phyloP scores from a whole-genome alignment of 2,888 invertebrate species.

The Orthonevra nobilis region DNA sequence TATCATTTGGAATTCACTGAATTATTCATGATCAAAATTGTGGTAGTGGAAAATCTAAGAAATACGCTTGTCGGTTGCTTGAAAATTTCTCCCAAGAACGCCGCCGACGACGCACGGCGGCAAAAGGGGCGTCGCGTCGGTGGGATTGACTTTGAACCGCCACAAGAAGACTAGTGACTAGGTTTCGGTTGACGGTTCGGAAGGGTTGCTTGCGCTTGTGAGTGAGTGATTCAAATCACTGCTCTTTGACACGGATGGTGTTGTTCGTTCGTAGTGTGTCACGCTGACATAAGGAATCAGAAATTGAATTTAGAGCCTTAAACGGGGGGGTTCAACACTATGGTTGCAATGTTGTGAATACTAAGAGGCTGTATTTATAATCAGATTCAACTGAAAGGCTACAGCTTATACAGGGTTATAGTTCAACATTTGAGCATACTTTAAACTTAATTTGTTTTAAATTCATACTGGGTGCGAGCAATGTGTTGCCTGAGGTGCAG shows the following conservation, averaged over 20 bases:
- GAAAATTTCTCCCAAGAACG: no score
- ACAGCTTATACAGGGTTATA: no score
- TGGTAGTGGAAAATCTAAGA: slow-evolving; percentile 49
- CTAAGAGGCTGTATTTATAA: no score
- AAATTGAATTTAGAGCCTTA: slow-evolving; percentile 37
- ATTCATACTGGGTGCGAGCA: no score
- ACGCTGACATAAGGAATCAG: slow-evolving; percentile 31
- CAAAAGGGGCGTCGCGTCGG: neutral
- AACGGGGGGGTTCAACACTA: neutral
- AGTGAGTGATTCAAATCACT: slow-evolving; percentile 38
- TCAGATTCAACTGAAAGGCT: no score
- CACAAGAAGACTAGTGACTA: no score
- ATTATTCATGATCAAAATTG: slow-evolving; percentile 58
- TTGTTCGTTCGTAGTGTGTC: neutral
- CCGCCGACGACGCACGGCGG: no score
- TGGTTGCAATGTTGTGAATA: no score
- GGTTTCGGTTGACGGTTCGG: no score
- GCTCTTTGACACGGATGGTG: slow-evolving; percentile 25
- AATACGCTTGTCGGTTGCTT: slow-evolving; percentile 11
- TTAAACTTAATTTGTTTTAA: no score
- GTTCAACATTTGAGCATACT: no score
- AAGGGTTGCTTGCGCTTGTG: slow-evolving; percentile 2
- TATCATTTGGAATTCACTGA: slow-evolving; percentile 62
- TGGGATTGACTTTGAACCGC: neutral
- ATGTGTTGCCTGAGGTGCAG: no score